Percentiles rank a stretch among this genome's conserved stretches.
Evolutionary conservation across 2,888 invertebrate genomes (phyloP).

Genomic region (Pegoplata infirma): DNA sequence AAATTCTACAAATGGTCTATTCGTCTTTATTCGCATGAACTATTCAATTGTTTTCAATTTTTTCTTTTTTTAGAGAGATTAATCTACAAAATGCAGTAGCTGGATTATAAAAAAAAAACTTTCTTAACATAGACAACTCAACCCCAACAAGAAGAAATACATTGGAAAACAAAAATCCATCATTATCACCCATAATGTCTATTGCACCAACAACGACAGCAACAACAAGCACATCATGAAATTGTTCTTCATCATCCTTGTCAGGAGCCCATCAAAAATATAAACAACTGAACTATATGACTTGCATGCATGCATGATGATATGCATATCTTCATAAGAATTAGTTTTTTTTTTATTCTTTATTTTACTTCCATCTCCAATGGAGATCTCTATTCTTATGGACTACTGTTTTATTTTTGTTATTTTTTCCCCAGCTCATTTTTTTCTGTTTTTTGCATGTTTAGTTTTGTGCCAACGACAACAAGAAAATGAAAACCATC

Average conservation of each 20-base stretch:
- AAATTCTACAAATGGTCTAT: no score
- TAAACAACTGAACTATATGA: conserved; percentile 27
- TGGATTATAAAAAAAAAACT: conserved; percentile 2
- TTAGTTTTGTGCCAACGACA: background rate
- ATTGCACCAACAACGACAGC: conserved; percentile 6
- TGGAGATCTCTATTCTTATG: no score
- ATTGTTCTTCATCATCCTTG: conserved; percentile 25
- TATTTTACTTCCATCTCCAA: background rate
- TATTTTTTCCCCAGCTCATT: background rate
- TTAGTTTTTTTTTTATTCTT: background rate
- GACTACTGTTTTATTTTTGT: background rate
- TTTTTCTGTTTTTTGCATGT: background rate
- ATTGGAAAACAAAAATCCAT: conserved; percentile 19
- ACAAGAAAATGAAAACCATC: background rate
- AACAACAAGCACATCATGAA: conserved; percentile 22
- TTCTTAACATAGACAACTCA: conserved; percentile 40
- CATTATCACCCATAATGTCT: conserved; percentile 34
- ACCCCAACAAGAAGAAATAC: conserved; percentile 15
- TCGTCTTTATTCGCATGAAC: no score
- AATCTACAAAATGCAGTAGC: conserved; percentile 37
- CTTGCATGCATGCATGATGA: conserved; percentile 9
- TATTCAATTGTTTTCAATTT: no score
- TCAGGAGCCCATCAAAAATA: conserved; percentile 4
- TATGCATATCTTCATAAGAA: conserved; percentile 37
- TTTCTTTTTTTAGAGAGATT: conserved; percentile 23